Evolutionary conservation across 2,113 vertebrate species (phyloP).

Genomic region (Paracyprichromis sp.): DNA sequence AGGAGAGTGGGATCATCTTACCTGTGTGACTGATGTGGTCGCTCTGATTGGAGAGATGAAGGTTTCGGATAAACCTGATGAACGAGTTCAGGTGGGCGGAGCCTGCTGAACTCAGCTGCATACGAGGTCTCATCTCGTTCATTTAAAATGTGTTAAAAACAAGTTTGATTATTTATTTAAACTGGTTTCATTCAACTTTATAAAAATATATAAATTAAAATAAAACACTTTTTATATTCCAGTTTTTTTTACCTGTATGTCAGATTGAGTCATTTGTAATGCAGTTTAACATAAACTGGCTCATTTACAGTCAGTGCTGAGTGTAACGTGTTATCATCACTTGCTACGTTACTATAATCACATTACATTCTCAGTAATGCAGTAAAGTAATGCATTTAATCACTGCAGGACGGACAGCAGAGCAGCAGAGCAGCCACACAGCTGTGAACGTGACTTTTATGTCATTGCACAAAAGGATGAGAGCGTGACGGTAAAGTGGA

Average conservation of each 20-base stretch:
- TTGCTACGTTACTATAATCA: neutral
- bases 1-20: neutral
- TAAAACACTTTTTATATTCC: neutral
- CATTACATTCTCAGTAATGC: neutral
- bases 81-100: neutral
- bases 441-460: neutral
- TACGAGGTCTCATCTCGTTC: accelerated
- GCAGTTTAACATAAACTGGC: neutral
- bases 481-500: neutral
- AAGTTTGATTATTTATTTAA: neutral
- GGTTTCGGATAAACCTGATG: neutral
- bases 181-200: neutral
- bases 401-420: accelerated
- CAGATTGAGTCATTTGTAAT: neutral
- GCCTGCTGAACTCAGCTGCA: neutral
- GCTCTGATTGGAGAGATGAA: neutral
- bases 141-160: neutral
- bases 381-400: neutral
- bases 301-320: neutral
- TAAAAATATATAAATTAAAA: neutral
- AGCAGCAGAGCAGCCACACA: neutral
- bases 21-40: neutral
- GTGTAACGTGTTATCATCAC: neutral
- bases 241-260: neutral
- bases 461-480: neutral